Conservation (phyloP, 2,797 vertebrate genomes). For the Atherinosoma microstoma region DNA sequence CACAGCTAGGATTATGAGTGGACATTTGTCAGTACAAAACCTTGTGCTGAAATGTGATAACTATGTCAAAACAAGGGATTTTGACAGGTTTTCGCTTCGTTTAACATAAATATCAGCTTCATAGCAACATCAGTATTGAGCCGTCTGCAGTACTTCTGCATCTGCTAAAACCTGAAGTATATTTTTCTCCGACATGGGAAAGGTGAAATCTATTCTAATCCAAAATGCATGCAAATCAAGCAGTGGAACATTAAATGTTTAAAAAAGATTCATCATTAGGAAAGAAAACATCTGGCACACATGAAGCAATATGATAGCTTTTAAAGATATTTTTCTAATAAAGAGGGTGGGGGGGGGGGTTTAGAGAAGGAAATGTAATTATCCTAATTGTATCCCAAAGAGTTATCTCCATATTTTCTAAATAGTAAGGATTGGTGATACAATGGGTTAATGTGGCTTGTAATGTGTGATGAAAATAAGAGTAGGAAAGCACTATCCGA, state of each 20-base stretch:
- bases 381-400: neutral
- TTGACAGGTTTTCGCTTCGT: neutral
- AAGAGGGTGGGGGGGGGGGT: neutral
- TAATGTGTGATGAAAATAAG: too few relatives aligned
- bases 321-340: neutral
- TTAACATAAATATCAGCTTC: neutral
- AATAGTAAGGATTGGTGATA: too few relatives aligned
- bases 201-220: neutral
- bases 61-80: neutral
- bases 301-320: neutral
- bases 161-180: neutral
- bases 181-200: neutral
- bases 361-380: neutral
- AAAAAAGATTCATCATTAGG: neutral
- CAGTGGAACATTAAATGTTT: neutral
- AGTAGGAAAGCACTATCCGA: too few relatives aligned
- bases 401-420: neutral
- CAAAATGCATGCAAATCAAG: neutral
- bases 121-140: neutral
- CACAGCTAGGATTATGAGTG: neutral
- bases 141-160: neutral
- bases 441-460: too few relatives aligned
- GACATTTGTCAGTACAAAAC: constrained; percentile 17
- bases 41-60: constrained; percentile 1
- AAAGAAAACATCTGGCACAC: neutral